Evolutionary conservation across 1,140 invertebrate genomes (phyloP), one percentile per base, ranked within the genome.

Genomic region (Ctenoplectra terminalis): DNA sequence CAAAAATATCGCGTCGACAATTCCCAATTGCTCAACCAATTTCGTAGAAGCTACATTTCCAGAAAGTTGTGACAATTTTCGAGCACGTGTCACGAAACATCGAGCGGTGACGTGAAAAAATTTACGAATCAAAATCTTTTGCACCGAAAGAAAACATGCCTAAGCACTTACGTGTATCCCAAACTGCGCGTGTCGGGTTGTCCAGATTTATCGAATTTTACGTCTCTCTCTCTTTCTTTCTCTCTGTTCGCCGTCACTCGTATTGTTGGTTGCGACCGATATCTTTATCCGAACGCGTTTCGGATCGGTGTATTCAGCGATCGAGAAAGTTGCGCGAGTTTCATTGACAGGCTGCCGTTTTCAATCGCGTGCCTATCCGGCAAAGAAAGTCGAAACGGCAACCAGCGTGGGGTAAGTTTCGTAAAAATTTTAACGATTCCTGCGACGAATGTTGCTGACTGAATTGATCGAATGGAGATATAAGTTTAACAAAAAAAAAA

Each of bases 301-400:
- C 23, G 52, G 48, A 77, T 50, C 63, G 37, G 61, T 67, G 29
- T 37, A 31, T 5, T 1, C 6, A 15, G 34, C 52, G 61, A 76
- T 76, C 63, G 81, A 70, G 60, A 82, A 86, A 85, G 69, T 85
- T 70, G 23, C 26, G 67, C 60, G 60, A 31, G 64, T 83, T 85
- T 85, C 72, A 75, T 83, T 48, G 74, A 79, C 69, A 73, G 37
- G 15, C 31, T 17, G 29, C 15, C 61, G 46, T 81, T 86, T 85
- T 67, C 72, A 73, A 86, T 78, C 76, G 40, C 34, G 40, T 11
- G 40, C 11, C 61, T 23, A n/a, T 77, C 77, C 69, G 50, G 20
- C 5, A 29, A 66, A 64, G 37, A 43, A 9, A 20, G 13, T 9
- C 8, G 9, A 3, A n/a, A 23, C 66, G 15, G 15, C 29, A 9